Conservation (phyloP, 2,797 vertebrate species). For the Sitta carolinensis region DNA sequence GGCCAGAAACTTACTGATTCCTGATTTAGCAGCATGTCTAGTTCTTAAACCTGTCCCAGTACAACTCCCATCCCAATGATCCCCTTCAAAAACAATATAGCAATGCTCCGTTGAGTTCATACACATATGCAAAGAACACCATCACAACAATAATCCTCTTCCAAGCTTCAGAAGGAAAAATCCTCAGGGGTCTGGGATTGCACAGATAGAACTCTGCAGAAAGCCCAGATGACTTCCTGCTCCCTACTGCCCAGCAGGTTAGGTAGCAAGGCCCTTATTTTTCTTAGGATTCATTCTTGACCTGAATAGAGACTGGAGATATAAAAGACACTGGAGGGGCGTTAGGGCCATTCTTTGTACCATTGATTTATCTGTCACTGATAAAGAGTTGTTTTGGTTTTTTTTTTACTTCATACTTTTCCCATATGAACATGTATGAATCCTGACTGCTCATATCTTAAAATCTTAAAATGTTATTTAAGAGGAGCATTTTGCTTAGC, state of each 20-base stretch:
- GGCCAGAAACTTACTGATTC: neutral
- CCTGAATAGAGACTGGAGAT: neutral
- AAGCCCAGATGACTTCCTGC: neutral
- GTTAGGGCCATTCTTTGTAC: neutral
- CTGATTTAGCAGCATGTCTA: neutral
- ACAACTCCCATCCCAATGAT: neutral
- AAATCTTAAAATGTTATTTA: neutral
- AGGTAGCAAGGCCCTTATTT: neutral
- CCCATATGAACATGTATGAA: neutral
- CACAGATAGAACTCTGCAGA: neutral
- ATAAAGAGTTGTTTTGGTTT: neutral
- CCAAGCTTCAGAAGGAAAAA: neutral
- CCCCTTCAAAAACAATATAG: neutral
- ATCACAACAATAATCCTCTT: neutral
- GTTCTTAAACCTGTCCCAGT: neutral
- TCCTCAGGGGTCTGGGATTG: neutral
- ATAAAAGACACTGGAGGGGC: neutral
- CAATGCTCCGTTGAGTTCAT: neutral
- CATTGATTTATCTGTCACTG: neutral
- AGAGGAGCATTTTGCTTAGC: neutral
- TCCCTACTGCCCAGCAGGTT: neutral
- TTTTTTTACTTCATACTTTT: neutral
- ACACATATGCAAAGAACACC: accelerated
- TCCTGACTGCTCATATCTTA: neutral
- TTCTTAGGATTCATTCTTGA: neutral